phyloP scores from a whole-genome alignment of 1,140 invertebrate species.

The Calephelis virginiensis region DNA sequence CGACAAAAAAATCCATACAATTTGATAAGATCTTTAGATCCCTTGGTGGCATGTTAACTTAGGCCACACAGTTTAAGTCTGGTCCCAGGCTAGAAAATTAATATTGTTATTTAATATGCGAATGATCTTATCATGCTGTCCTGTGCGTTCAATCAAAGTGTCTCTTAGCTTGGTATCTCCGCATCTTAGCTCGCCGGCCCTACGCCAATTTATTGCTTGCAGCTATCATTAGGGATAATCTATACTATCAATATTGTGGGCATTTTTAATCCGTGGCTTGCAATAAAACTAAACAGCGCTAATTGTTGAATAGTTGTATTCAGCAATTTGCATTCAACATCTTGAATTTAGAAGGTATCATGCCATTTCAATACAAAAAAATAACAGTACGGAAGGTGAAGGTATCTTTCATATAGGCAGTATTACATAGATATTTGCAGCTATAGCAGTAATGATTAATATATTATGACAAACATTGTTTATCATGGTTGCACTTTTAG shows the following conservation, averaged over 20 bases:
- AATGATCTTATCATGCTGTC: slow-evolving; percentile 62
- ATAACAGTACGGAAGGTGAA: too few species aligned
- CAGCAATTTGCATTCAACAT: too few species aligned
- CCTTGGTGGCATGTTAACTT: slow-evolving; percentile 8
- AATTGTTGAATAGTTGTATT: slow-evolving; percentile 16
- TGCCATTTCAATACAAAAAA: too few species aligned
- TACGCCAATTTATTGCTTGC: slow-evolving; percentile 54
- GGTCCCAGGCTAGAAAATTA: slow-evolving; percentile 47
- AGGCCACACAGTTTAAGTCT: slow-evolving; percentile 8
- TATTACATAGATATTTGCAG: too few species aligned
- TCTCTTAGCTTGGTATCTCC: slow-evolving; percentile 54
- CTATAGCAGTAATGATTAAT: too few species aligned
- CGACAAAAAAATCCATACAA: too few species aligned
- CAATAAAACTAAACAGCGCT: slow-evolving; percentile 1
- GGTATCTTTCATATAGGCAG: too few species aligned
- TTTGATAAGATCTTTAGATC: slow-evolving; percentile 3
- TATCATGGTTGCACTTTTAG: too few species aligned
- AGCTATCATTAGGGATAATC: slow-evolving; percentile 59
- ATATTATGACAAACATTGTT: too few species aligned
- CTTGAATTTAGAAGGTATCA: background rate
- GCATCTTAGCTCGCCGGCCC: slow-evolving; percentile 31
- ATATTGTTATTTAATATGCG: slow-evolving; percentile 67
- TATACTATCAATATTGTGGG: slow-evolving; percentile 47
- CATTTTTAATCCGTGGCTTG: slow-evolving; percentile 38
- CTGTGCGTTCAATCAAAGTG: slow-evolving; percentile 66